phyloP scores from a whole-genome alignment of 2,113 vertebrate genomes.

The Sterrhoptilus dennistouni region DNA sequence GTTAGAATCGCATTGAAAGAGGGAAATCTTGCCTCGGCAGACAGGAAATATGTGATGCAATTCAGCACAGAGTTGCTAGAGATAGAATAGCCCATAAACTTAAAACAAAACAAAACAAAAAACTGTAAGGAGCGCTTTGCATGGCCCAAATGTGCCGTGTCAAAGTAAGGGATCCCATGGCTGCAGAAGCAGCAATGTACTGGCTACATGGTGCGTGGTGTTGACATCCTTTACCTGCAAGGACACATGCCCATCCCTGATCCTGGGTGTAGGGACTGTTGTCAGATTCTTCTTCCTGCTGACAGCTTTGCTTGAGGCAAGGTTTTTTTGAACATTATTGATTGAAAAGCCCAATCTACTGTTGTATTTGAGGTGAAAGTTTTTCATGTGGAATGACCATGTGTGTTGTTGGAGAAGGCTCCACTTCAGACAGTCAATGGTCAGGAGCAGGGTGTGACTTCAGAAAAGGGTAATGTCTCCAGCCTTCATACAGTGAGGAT shows the following conservation, averaged over 20 bases:
- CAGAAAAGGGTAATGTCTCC: neutral
- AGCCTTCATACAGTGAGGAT: neutral
- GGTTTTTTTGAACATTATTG: neutral
- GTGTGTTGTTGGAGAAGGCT: neutral
- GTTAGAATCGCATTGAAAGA: conserved; percentile 27
- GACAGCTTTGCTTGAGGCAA: neutral
- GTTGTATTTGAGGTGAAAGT: neutral
- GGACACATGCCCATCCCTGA: neutral
- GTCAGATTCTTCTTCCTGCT: neutral
- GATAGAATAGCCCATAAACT: conserved; percentile 14
- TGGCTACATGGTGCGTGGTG: neutral
- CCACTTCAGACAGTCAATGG: neutral
- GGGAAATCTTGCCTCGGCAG: conserved; percentile 27
- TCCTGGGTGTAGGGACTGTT: neutral
- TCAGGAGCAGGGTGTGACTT: neutral
- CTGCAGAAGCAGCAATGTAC: neutral
- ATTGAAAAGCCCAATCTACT: neutral
- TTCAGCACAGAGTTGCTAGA: conserved; percentile 7
- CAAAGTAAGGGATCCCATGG: neutral
- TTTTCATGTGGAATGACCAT: neutral
- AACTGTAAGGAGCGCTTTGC: neutral
- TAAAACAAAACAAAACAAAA: neutral
- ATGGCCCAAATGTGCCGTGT: neutral
- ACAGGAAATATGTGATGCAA: conserved; percentile 37
- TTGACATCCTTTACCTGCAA: neutral